Evolutionary conservation across 2,797 vertebrate species (phyloP), one percentile per base, ranked within the genome.

Genomic region (Busarellus nigricollis): DNA sequence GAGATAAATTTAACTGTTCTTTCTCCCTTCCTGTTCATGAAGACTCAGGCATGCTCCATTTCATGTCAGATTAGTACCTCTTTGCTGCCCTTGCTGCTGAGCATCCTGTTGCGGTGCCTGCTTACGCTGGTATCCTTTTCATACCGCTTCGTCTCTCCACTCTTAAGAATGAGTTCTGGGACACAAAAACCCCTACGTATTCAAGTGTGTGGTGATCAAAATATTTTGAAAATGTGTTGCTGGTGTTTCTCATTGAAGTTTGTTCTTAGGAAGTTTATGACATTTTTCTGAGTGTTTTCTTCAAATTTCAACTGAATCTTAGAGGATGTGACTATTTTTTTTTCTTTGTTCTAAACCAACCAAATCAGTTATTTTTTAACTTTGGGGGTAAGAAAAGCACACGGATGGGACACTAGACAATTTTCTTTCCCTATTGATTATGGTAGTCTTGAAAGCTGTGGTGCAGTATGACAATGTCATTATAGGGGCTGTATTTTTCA

Each of bases 381-480:
- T 54, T 22, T 24, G 22, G 6, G 37, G 11, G 9, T 52, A 58
- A 77, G 26, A 78, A 45, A 61, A 81, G 38, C 7, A 11, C 42
- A 49, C 9, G 7, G 25, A 54, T 87, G 31, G 31, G 59, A 17
- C 31, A 35, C 7, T 9, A 18, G 42, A 17, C 29, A 44, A 5
- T 63, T 76, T 54, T 83, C 5, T 49, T 93, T 91, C 10, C 22
- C 5, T 70, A 0, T 45, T 49, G 35, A 29, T 85, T 50, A 37
- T 52, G 28, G 37, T 44, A 25, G 20, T 45, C 45, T 67, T 74
- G 55, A 57, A 45, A 87, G 17, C 29, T 82, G 25, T 42, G 33
- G 45, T 63, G 37, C 42, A 58, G 11, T 44, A 16, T 0, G 0
- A 62, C 24, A 10, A 2, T n/a, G 28, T 50, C 10, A 31, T 58